Base-by-base conservation (phyloP, 1,140 invertebrate genomes). In the Orius insidiosus region DNA sequence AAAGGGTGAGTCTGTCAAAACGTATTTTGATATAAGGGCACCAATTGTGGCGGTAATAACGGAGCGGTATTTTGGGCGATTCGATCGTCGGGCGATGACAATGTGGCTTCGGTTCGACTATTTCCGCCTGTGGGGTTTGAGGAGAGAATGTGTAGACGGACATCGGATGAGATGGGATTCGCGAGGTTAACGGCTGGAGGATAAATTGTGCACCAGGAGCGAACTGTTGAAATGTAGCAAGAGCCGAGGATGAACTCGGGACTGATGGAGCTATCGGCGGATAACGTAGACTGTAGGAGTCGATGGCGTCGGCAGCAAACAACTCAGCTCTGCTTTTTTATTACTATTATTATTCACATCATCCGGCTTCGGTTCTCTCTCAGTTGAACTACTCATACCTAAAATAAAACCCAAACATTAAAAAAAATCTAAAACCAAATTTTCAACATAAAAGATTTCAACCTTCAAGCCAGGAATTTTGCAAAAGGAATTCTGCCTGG, bases 1-100 rank as follows among this genome's bases (percentile, higher is more conserved):
- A 68, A 8, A 98, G 64, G 49, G 88, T 80, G 36, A 98, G 67
- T 38, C 94, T 72, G 65, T 98, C 92, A 69, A 97, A 88, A 19
- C 79, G 76, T 2, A 95, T 68, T 67, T 83, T 85, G 1, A 85
- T 60, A 51, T 70, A 67, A 2, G 49, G 1, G 68, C 68, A 54
- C 76, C 77, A 49, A 76, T 79, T 4, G 80, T 73, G 44, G 8
- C 51, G 50, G 42, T 58, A 58, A 39, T 57, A 58, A 45, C 51
- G 46, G 31, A 51, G 41, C 16, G 54, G 52, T 19, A 42, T 53
- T 45, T 44, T 50, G 18, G 49, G 51, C 7, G 52, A 49, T 24
- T 55, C 53, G 10, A 53, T 48, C 10, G 52, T 51, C 41, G 55
- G 56, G 39, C 57, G 59, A 51, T 57, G 55, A 15, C 52, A 42